A percentile compares a stretch with the other conserved stretches of the same genome.
These are phyloP conservation scores for Sminthurides aquaticus DNA, from an alignment of 2,888 invertebrate genomes.

Conservation along the genomic window DNA sequence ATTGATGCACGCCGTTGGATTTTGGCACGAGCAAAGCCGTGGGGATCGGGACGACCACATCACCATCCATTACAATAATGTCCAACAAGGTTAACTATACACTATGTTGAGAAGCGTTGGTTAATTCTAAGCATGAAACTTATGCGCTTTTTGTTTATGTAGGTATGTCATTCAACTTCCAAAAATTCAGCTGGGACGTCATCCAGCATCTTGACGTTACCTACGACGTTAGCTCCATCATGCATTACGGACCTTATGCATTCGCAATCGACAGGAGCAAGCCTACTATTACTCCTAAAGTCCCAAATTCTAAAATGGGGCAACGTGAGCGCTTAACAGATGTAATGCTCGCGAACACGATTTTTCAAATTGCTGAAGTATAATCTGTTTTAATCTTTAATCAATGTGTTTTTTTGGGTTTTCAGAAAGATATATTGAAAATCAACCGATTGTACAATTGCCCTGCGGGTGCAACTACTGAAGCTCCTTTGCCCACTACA, in stretches of 20 bases:
- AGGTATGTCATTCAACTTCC: constrained; percentile 46
- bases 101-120: too few species aligned
- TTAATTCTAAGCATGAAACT: neutral
- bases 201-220: constrained; percentile 45
- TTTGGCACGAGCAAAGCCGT: constrained; percentile 5
- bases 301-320: constrained; percentile 44
- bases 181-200: constrained; percentile 45
- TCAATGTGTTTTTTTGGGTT: too few species aligned
- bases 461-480: constrained; percentile 1
- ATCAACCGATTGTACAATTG: constrained; percentile 45
- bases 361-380: too few species aligned
- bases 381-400: too few species aligned
- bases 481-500: constrained; percentile 8
- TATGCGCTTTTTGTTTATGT: neutral
- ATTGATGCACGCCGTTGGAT: neutral
- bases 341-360: too few species aligned
- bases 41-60: constrained; percentile 44
- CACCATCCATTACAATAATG: constrained; percentile 44
- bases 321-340: constrained; percentile 46
- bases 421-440: constrained; percentile 44
- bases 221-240: constrained; percentile 46
- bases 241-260: constrained; percentile 47
- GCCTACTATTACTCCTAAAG: constrained; percentile 46
- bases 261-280: constrained; percentile 45
- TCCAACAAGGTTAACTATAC: constrained; percentile 38